Evolutionary conservation across 2,888 invertebrate species (phyloP).

Genomic region (Blomia tropicalis): DNA sequence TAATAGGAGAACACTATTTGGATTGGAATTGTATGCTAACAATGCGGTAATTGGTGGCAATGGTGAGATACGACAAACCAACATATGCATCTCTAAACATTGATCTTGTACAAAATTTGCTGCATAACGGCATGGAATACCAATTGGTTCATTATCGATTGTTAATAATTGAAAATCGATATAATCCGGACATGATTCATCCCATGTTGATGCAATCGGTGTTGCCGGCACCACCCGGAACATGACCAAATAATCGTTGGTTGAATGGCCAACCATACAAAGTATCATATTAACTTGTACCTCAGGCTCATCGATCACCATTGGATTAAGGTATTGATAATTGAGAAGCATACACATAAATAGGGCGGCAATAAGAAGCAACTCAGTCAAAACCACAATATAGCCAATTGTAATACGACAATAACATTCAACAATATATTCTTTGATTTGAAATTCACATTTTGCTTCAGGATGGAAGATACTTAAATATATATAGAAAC

Average conservation of each 20-base stretch:
- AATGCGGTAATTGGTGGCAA: neutral
- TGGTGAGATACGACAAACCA: neutral
- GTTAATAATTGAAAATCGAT: constrained; percentile 1
- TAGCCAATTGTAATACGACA: neutral
- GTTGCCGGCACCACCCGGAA: neutral
- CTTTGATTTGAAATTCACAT: too few relatives aligned
- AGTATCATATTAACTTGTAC: constrained; percentile 1
- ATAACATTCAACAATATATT: neutral
- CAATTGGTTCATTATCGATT: neutral
- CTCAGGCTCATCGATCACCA: too few relatives aligned
- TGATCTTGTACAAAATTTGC: neutral
- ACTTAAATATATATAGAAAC: too few relatives aligned
- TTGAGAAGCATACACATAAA: neutral
- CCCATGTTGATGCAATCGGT: neutral
- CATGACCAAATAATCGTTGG: neutral
- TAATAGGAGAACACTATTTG: neutral
- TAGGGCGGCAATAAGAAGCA: neutral
- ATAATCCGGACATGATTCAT: too few relatives aligned
- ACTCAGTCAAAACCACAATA: neutral
- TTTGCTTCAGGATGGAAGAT: too few relatives aligned
- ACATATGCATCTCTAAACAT: neutral
- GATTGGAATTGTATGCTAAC: neutral
- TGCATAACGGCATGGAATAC: neutral
- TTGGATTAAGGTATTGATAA: too few relatives aligned
- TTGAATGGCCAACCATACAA: neutral